phyloP scores from a whole-genome alignment of 2,797 vertebrate genomes.

The Trematomus bernacchii region DNA sequence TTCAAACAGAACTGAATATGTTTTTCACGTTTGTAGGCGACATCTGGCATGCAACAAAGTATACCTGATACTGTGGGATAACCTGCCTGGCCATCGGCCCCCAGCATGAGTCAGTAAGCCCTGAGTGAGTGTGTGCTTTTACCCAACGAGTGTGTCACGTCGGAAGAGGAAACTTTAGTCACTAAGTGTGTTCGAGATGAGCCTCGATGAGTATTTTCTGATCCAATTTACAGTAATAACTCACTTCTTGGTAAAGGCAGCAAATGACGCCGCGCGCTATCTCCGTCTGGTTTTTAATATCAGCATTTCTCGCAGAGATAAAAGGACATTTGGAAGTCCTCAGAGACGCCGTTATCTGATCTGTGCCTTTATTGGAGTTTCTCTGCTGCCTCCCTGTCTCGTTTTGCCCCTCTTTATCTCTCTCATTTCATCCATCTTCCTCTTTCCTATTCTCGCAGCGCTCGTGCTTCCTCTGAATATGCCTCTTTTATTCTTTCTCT shows the following conservation, averaged over 20 bases:
- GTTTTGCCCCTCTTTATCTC: conserved; percentile 67
- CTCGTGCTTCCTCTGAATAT: conserved; percentile 38
- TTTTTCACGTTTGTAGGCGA: conserved; percentile 40
- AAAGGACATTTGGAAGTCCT: conserved; percentile 79
- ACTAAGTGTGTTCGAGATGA: conserved; percentile 41
- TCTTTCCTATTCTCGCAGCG: conserved; percentile 40
- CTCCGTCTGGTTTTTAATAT: conserved; percentile 77
- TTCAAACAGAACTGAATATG: conserved; percentile 42
- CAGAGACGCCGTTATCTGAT: conserved; percentile 77
- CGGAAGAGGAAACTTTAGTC: conserved; percentile 65
- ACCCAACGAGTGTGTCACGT: conserved; percentile 21
- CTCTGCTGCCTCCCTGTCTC: conserved; percentile 65
- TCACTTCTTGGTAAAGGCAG: conserved; percentile 56
- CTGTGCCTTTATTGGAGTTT: conserved; percentile 79
- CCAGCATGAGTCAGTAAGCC: conserved; percentile 64
- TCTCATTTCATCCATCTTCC: conserved; percentile 65
- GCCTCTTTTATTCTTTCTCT: conserved; percentile 57
- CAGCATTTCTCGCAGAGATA: conserved; percentile 70
- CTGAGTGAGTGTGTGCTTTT: conserved; percentile 63
- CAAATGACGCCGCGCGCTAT: conserved; percentile 51
- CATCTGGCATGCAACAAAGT: conserved; percentile 54
- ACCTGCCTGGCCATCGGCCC: conserved; percentile 49
- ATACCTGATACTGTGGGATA: conserved; percentile 59
- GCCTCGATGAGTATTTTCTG: conserved; percentile 54
- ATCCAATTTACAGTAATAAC: conserved; percentile 75